Base-by-base conservation (phyloP, 2,797 vertebrate species). In the Silurus lanzhouensis region DNA sequence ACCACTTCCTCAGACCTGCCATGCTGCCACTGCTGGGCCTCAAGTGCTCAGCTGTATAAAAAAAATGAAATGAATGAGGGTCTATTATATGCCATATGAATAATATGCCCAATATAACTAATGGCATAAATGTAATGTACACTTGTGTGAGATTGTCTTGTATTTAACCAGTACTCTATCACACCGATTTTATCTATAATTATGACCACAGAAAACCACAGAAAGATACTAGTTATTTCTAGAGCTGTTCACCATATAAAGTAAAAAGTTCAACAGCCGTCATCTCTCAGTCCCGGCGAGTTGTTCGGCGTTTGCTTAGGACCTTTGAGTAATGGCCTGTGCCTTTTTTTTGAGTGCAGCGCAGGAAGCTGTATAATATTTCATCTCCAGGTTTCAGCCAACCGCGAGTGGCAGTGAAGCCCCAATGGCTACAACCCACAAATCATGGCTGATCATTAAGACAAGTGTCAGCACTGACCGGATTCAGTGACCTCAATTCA, bases 401-500 rank as follows among this genome's bases (percentile, higher is more conserved):
- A 27, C 58, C n/a, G 77, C 14, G 22, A 87, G 86, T 64, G 22
- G 84, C 72, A 77, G 55, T 14, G 81, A 75, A 76, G 67, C 82
- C 81, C 67, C 74, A 60, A 75, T 82, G 68, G 75, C 20, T n/a
- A 67, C 81, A 88, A 83, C 22, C 79, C 66, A 86, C 78, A 87
- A 83, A 87, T 82, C 77, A 72, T 14, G 63, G 60, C 10, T 5
- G 66, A 77, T 81, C 52, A 83, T 83, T 86, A 67, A 83, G 74
- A 55, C 88, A 86, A 91, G 90, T 89, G 87, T 92, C 90, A 88
- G 90, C 89, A 74, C 89, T 55, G 85, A 86, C 89, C 66, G 63
- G 89, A 86, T 27, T 87, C 79, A n/a, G 80, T 90, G 90, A 93
- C 91, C 91, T 93, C 87, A 88, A 87, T 91, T 90, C 92, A 92